Evolutionary conservation across 2,113 vertebrate genomes (phyloP), one percentile per base, ranked within the genome.

Genomic region (Crotalus viridis): DNA sequence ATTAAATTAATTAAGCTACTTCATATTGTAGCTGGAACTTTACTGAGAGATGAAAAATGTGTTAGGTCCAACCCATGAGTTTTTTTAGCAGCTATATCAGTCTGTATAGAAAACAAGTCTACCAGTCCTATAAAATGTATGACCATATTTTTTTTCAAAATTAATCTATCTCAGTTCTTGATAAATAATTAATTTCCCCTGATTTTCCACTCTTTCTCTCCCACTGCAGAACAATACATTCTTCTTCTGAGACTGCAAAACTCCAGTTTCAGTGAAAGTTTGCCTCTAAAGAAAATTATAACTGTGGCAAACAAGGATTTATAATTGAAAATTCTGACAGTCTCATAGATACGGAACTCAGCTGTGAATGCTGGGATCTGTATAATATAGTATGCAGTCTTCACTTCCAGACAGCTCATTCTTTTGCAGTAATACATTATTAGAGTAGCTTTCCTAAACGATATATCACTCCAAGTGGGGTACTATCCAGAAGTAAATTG

Each of bases 341-440:
- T 87, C 85, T 86, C 61, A 48, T 24, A 0, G 1, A 22, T 22
- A 52, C 15, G 22, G 51, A 21, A 81, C 74, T 43, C 74, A 81
- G 0, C 61, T 55, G 24, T 0, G 0, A 64, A 93, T 7, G 24
- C n/a, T 85, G 33, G 24, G 59, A 33, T 48, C 19, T 85, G 9
- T 43, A 17, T 89, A 90, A 89, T 91, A 93, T 39, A 26, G 64
- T 91, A 91, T 1, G 1, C 89, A 74, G 24, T 24, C 59, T 51
- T 87, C 61, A 26, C 94, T 94, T 91, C 87, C 85, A 85, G 91
- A 74, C 64, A 90, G 57, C 81, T 94, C 85, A 93, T 95, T 93
- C 74, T 69, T 95, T 94, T 87, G 90, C 55, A 91, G 46, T 55
- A 86, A 91, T 64, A 64, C 43, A 6, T 90, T 94, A 57, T 91